Percentiles rank a stretch among this genome's conserved stretches.
Conservation (phyloP, 2,113 vertebrate species). For the Hyaena hyaena region DNA sequence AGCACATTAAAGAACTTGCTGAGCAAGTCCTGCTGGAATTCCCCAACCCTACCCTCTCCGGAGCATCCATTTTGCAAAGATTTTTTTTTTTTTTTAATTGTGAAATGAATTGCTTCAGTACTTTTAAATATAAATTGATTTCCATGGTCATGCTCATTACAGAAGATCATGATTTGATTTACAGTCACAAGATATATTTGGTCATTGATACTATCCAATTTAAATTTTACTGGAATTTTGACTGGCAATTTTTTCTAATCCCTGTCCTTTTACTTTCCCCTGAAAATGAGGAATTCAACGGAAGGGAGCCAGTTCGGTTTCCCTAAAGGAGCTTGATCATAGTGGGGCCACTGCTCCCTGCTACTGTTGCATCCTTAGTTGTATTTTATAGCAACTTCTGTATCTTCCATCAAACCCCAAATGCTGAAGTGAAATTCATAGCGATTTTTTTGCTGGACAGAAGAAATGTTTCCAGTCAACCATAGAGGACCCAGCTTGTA, state of each 20-base stretch:
- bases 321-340: background rate
- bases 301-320: background rate
- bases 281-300: background rate
- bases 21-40: background rate
- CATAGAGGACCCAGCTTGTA: background rate
- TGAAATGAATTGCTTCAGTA: background rate
- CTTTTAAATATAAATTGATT: background rate
- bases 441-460: background rate
- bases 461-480: background rate
- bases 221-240: background rate
- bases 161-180: background rate
- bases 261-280: background rate
- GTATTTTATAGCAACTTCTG: background rate
- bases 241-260: background rate
- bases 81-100: background rate
- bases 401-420: background rate
- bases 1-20: background rate
- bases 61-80: background rate
- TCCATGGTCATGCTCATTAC: background rate
- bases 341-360: background rate
- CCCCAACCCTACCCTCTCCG: background rate
- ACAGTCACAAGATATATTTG: background rate
- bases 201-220: background rate
- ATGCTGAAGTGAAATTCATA: background rate
- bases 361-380: background rate